Evolutionary conservation across 2,113 vertebrate genomes (phyloP).

Genomic region (Macquaria australasica): DNA sequence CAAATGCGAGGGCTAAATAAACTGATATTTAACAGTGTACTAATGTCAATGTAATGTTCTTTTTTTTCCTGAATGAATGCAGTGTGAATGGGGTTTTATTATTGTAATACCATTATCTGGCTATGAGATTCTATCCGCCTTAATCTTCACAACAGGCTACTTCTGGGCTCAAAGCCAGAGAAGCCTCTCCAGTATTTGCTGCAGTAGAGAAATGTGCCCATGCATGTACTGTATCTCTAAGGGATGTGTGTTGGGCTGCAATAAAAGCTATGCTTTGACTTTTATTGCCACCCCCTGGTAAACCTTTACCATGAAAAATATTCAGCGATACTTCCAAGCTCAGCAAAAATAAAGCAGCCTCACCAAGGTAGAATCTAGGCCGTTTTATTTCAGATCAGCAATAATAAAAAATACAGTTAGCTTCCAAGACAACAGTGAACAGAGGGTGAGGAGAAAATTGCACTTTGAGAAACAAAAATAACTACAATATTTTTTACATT

Average conservation of each 20-base stretch:
- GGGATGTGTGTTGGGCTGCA: conserved; percentile 68
- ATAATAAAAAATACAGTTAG: conserved; percentile 51
- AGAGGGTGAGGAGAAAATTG: conserved; percentile 55
- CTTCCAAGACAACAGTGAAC: conserved; percentile 40
- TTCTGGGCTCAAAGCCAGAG: conserved; percentile 77
- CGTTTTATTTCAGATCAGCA: conserved; percentile 78
- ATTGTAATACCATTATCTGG: conserved; percentile 79
- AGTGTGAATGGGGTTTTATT: conserved; percentile 74
- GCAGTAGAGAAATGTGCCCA: conserved; percentile 74
- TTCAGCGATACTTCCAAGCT: conserved; percentile 74
- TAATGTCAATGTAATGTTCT: conserved; percentile 39
- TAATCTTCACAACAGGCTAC: conserved; percentile 81
- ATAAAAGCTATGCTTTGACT: conserved; percentile 77
- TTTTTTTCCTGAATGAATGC: conserved; percentile 52
- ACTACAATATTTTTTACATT: conserved; percentile 20
- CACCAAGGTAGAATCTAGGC: conserved; percentile 64
- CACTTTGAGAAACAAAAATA: conserved; percentile 54
- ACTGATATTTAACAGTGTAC: conserved; percentile 52
- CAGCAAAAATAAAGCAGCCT: conserved; percentile 73
- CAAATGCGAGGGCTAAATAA: conserved; percentile 35
- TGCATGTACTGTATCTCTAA: conserved; percentile 60
- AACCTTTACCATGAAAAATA: conserved; percentile 79
- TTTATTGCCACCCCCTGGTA: conserved; percentile 80
- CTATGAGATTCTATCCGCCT: conserved; percentile 75
- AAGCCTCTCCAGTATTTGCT: conserved; percentile 72